Conservation (phyloP, 2,797 vertebrate species). For the Falco peregrinus region DNA sequence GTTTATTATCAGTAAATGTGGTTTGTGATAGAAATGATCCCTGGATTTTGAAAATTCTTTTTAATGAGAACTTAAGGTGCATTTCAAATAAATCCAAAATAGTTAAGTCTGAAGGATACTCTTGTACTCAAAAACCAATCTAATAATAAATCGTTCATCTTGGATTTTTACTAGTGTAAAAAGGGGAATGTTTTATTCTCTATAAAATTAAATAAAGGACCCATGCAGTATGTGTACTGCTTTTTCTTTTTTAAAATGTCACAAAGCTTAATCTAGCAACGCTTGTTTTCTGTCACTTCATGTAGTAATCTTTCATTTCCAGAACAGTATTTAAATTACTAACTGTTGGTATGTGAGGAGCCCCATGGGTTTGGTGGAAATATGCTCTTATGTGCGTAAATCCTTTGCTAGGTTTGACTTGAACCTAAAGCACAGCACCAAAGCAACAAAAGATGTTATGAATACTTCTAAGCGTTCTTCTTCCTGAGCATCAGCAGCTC, state of each 20-base stretch:
- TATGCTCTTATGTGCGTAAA: not conserved
- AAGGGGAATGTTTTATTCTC: not conserved
- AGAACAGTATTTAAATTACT: not conserved
- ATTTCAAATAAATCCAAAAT: not conserved
- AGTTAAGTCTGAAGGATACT: not conserved
- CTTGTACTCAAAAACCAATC: not conserved
- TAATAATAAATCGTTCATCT: accelerated
- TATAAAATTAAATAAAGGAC: not conserved
- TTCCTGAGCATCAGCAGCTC: not conserved
- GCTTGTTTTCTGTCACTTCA: not conserved
- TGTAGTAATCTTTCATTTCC: not conserved
- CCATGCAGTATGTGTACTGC: accelerated
- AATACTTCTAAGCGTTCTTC: not conserved
- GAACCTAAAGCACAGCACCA: not conserved
- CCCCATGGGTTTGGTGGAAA: not conserved
- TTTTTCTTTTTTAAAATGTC: not conserved
- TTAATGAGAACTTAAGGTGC: not conserved
- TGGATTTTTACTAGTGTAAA: not conserved
- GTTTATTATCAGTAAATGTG: not conserved
- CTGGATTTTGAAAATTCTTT: not conserved
- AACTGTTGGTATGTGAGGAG: not conserved
- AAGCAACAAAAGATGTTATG: not conserved
- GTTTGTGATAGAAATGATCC: not conserved
- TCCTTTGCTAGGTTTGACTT: not conserved
- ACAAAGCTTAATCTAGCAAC: not conserved